phyloP scores from a whole-genome alignment of 2,797 vertebrate genomes.

The Sebastiscus albofasciatus region DNA sequence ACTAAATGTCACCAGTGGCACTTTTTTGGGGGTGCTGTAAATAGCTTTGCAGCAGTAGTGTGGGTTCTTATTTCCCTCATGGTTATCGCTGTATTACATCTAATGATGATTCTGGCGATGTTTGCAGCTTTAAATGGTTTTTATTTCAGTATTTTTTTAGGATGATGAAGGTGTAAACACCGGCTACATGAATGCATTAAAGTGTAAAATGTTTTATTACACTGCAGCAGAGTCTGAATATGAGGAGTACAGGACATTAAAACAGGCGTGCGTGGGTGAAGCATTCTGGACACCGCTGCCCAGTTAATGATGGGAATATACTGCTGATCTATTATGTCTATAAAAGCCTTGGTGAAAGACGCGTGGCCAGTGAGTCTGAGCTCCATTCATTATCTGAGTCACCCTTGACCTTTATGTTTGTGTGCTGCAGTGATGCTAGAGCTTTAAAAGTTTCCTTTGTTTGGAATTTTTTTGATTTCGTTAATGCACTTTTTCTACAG shows the following conservation, averaged over 20 bases:
- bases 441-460: not conserved
- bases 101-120: not conserved
- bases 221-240: not conserved
- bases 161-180: not conserved
- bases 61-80: not conserved
- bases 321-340: constrained; percentile 11
- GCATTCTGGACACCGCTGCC: not conserved
- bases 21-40: not conserved
- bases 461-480: not conserved
- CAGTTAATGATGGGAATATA: constrained; percentile 1
- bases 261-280: not conserved
- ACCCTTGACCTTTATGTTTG: constrained; percentile 22
- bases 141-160: not conserved
- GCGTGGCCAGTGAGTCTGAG: not conserved
- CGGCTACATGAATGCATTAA: not conserved
- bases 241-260: not conserved
- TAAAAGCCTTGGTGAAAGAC: constrained; percentile 19
- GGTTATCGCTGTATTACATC: not conserved
- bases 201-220: not conserved
- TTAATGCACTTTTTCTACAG: not conserved
- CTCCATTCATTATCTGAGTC: constrained; percentile 6
- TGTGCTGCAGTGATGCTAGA: not conserved
- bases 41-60: constrained; percentile 3
- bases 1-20: not conserved
- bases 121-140: not conserved